Base-by-base conservation (phyloP, 2,797 vertebrate genomes). In the Cygnus olor region DNA sequence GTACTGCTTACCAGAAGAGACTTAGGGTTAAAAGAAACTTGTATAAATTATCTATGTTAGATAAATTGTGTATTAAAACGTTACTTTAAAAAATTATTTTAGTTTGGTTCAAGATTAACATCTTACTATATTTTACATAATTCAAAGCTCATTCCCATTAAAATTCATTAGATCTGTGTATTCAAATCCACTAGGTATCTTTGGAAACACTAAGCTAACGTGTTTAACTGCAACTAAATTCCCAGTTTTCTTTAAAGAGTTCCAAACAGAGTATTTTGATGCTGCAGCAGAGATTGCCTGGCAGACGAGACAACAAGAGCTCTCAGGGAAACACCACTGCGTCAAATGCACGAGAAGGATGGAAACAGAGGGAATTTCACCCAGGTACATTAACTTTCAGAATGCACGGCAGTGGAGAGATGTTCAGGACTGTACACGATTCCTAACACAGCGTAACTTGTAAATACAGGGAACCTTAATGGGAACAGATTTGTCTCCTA, bases 31-130 rank as follows among this genome's bases (percentile, higher is more conserved):
- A 54, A 85, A 80, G 69, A 88, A 90, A 88, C 69, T 73, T 38
- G 17, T n/a, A 92, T 93, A 70, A 97, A 96, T 93, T 96, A 95
- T 93, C 94, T 45, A 96, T 81, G 93, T 49, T 77, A 74, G 86
- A 92, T 83, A 95, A 96, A 95, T 88, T 79, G 79, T 93, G 90
- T 95, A 95, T 95, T 91, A 96, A 96, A 94, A 89, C 25, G 81
- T 89, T 89, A 63, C 92, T 94, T 92, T 34, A 70, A 81, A 93
- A 88, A 77, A 96, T 88, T 87, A 78, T 89, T 90, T 93, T 85
- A 72, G 88, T 92, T 90, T 53, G 51, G 51, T 89, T 89, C 84
- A 24, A 72, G 94, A 83, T 0, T 66, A 93, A 83, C 96, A 84
- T 95, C 85, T 85, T 81, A 69, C 92, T 89, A 12, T 85, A 88